Evolutionary conservation across 2,113 vertebrate species (phyloP).

Genomic region (Callionymus lyra): DNA sequence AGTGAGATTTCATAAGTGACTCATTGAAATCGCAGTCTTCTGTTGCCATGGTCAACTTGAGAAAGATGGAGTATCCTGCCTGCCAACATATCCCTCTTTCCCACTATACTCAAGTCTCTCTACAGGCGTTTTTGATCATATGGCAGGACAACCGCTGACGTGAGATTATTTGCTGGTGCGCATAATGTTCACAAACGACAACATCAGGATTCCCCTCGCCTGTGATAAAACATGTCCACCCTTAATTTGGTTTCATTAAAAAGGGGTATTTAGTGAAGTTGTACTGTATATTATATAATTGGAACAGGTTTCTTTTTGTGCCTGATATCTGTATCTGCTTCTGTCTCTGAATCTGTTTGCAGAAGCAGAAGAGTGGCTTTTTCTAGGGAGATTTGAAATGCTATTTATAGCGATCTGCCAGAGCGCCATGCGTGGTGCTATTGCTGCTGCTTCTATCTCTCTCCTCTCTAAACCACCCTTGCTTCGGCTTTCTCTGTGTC

Average conservation of each 20-base stretch:
- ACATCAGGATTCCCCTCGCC: constrained; percentile 4
- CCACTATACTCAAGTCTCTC: neutral
- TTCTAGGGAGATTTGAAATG: constrained; percentile 70
- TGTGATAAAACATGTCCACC: constrained; percentile 20
- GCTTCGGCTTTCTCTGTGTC: constrained; percentile 9
- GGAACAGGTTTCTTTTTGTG: constrained; percentile 10
- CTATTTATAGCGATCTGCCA: constrained; percentile 74
- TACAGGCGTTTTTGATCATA: neutral
- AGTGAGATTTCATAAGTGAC: constrained; percentile 35
- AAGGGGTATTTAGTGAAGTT: neutral
- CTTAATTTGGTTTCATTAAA: neutral
- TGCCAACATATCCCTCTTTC: constrained; percentile 18
- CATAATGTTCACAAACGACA: neutral
- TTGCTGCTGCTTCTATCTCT: constrained; percentile 50
- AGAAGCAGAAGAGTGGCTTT: constrained; percentile 63
- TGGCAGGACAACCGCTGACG: neutral
- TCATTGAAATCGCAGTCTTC: constrained; percentile 57
- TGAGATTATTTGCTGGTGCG: neutral
- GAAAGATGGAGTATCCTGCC: constrained; percentile 29
- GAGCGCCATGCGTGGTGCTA: constrained; percentile 62
- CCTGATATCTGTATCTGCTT: constrained; percentile 37
- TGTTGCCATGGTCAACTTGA: constrained; percentile 50
- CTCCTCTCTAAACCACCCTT: constrained; percentile 39
- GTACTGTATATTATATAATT: constrained; percentile 1
- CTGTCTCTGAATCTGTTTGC: constrained; percentile 58